phyloP scores from a whole-genome alignment of 2,888 invertebrate genomes.

The Baccha elongata region DNA sequence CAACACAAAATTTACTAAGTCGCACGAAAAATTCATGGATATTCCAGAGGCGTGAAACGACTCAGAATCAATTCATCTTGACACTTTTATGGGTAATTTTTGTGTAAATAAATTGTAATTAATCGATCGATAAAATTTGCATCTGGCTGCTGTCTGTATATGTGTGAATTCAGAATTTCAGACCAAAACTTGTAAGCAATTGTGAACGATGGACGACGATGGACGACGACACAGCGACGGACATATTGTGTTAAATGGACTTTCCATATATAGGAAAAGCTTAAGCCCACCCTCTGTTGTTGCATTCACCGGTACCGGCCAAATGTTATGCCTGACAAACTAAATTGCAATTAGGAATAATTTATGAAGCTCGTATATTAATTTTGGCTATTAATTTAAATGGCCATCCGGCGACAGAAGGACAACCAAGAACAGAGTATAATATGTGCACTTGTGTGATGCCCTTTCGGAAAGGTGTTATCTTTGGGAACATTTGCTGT shows the following conservation, averaged over 20 bases:
- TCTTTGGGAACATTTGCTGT: slow-evolving; percentile 34
- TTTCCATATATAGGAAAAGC: slow-evolving; percentile 1
- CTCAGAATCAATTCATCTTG: slow-evolving; percentile 73
- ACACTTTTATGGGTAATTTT: slow-evolving; percentile 73
- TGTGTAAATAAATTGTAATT: slow-evolving; percentile 74
- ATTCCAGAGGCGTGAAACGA: slow-evolving; percentile 68
- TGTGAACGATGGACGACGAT: slow-evolving; percentile 5
- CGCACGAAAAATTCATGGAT: slow-evolving; percentile 15
- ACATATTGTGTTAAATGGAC: slow-evolving; percentile 38
- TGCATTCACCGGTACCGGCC: slow-evolving; percentile 27
- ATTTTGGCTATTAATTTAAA: slow-evolving; percentile 72
- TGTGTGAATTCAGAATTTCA: slow-evolving; percentile 12
- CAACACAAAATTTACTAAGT: slow-evolving; percentile 24
- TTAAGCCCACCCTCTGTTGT: slow-evolving; percentile 26
- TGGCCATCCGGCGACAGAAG: slow-evolving; percentile 64
- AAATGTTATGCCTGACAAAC: slow-evolving; percentile 61
- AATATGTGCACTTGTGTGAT: slow-evolving; percentile 24
- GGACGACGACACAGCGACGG: background rate
- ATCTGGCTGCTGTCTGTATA: slow-evolving; percentile 55
- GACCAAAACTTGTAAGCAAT: slow-evolving; percentile 26
- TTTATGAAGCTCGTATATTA: slow-evolving; percentile 73
- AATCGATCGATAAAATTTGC: slow-evolving; percentile 74
- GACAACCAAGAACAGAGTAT: slow-evolving; percentile 18
- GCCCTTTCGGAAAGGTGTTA: slow-evolving; percentile 46
- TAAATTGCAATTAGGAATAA: slow-evolving; percentile 73